Conservation (phyloP, 1,140 invertebrate genomes). For the Laodelphax striatellus region DNA sequence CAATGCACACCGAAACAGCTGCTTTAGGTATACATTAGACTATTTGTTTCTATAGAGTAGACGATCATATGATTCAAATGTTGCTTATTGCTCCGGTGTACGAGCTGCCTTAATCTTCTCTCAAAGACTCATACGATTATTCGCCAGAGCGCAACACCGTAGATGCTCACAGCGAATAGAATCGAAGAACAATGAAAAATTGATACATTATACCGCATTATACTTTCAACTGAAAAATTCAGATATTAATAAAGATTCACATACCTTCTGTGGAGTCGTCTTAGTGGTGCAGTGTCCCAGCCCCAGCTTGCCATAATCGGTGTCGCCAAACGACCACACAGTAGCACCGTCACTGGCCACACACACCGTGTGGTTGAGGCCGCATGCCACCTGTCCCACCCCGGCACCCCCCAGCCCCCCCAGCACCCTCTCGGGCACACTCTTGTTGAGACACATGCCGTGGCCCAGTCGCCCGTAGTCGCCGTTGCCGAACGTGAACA, state of each 20-base stretch:
- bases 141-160: too few relatives aligned
- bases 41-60: too few relatives aligned
- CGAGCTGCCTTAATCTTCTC: too few relatives aligned
- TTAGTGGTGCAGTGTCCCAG: conserved; percentile 43
- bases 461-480: conserved; percentile 53
- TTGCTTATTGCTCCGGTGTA: too few relatives aligned
- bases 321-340: conserved; percentile 58
- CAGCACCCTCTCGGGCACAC: conserved; percentile 46
- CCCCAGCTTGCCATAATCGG: conserved; percentile 53
- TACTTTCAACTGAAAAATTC: too few relatives aligned
- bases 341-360: conserved; percentile 41
- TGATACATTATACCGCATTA: too few relatives aligned
- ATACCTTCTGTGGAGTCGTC: conserved; percentile 32
- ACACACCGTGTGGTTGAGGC: conserved; percentile 52
- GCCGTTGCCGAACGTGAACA: conserved; percentile 56
- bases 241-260: not conserved
- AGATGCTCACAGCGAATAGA: too few relatives aligned
- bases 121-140: too few relatives aligned
- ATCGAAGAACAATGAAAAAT: too few relatives aligned
- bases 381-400: conserved; percentile 44
- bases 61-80: too few relatives aligned
- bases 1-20: too few relatives aligned
- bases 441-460: conserved; percentile 47
- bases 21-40: too few relatives aligned
- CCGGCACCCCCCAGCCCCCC: conserved; percentile 9